These are phyloP conservation scores for Myrmophylax atrothorax DNA, from an alignment of 2,113 vertebrate species.

Conservation along the genomic window DNA sequence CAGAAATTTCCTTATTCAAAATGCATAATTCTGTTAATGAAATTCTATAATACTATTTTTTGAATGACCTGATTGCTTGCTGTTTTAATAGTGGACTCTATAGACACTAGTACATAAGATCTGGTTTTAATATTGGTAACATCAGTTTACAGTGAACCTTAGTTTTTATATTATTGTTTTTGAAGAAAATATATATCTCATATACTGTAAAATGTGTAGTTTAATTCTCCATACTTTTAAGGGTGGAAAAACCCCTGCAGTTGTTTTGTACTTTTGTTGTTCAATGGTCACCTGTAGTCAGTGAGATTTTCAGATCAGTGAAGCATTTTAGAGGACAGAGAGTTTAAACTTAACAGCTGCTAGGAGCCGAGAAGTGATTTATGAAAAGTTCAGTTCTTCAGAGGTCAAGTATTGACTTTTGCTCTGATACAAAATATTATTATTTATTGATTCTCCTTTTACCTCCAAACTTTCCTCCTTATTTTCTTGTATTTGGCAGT, in stretches of 20 bases:
- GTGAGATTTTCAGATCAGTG: neutral
- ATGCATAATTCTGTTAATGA: neutral
- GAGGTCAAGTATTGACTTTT: neutral
- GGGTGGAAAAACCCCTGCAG: neutral
- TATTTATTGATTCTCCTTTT: neutral
- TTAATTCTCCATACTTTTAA: neutral
- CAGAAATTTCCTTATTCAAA: neutral
- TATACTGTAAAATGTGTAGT: neutral
- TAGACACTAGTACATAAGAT: neutral
- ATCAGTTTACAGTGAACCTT: neutral
- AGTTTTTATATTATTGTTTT: neutral
- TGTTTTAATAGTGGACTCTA: neutral
- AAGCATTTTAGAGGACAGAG: neutral
- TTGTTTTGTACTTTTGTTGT: neutral
- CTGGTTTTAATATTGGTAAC: neutral
- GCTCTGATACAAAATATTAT: neutral
- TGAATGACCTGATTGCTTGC: neutral
- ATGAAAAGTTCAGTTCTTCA: neutral
- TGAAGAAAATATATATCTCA: neutral
- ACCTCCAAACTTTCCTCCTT: neutral
- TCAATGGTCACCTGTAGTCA: neutral
- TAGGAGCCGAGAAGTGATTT: neutral
- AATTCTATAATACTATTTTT: neutral
- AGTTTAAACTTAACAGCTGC: neutral
- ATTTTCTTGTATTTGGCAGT: neutral